These are phyloP conservation scores for Lamproptera curius DNA, from an alignment of 2,888 invertebrate genomes.

Conservation along the genomic window DNA sequence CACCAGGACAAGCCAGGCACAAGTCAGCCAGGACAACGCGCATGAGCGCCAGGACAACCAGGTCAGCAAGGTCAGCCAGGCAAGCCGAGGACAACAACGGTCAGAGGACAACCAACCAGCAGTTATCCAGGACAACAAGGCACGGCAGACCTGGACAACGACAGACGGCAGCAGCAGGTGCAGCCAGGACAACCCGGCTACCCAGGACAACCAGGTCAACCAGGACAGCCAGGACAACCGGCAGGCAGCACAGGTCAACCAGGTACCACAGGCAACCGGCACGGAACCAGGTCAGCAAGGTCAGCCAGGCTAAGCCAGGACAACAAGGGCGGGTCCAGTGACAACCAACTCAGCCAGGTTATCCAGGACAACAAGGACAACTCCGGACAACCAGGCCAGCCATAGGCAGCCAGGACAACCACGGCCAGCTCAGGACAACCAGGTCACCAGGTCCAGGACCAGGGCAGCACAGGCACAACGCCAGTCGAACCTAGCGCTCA, in stretches of 20 bases:
- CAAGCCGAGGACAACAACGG: conserved; percentile 35
- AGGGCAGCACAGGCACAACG: too few species aligned
- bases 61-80: conserved; percentile 28
- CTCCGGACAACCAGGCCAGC: conserved; percentile 39
- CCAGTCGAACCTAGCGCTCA: conserved; percentile 35
- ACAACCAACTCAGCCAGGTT: conserved; percentile 28
- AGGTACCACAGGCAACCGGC: conserved; percentile 24
- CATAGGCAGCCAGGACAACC: conserved; percentile 29
- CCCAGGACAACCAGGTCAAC: too few species aligned
- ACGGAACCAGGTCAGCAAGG: conserved; percentile 49
- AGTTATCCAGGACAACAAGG: conserved; percentile 31
- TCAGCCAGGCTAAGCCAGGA: conserved; percentile 40
- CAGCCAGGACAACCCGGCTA: too few species aligned
- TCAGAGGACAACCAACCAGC: conserved; percentile 25
- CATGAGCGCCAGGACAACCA: not conserved
- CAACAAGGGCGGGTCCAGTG: too few species aligned
- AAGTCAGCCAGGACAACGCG: not conserved
- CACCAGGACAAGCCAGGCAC: conserved; percentile 21
- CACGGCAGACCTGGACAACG: conserved; percentile 26
- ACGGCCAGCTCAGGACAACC: too few species aligned
- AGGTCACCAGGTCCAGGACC: conserved; percentile 34
- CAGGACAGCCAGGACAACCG: conserved; percentile 43
- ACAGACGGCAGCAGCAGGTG: too few species aligned
- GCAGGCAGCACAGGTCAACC: conserved; percentile 10
- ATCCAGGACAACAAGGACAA: conserved; percentile 30